Evolutionary conservation across 2,113 vertebrate genomes (phyloP).

Genomic region (Ctenomys sociabilis): DNA sequence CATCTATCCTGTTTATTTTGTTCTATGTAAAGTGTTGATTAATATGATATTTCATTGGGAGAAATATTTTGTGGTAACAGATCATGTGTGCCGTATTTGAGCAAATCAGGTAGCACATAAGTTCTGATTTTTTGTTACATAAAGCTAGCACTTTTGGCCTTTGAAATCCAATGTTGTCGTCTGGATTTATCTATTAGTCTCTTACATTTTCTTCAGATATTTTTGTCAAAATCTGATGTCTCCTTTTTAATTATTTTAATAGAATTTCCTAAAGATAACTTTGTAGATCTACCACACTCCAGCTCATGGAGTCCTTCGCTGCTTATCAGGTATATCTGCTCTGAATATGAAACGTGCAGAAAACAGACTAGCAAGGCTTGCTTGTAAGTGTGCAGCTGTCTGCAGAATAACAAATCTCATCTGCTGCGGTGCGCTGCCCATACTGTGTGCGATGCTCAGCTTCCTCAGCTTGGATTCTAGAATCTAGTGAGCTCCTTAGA

Average conservation of each 20-base stretch:
- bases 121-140: background rate
- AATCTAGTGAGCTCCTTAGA: background rate
- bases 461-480: background rate
- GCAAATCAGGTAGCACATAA: background rate
- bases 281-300: background rate
- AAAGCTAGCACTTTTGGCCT: background rate
- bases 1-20: background rate
- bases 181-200: background rate
- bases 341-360: background rate
- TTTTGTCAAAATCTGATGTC: background rate
- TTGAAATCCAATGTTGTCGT: background rate
- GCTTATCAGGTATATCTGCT: background rate
- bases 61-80: background rate
- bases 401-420: background rate
- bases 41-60: too few relatives aligned
- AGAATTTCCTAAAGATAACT: background rate
- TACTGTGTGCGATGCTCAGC: background rate
- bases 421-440: background rate
- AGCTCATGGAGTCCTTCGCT: background rate
- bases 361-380: background rate
- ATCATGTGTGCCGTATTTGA: background rate
- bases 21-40: background rate
- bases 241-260: background rate
- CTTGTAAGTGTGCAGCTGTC: background rate
- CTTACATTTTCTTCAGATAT: background rate